Evolutionary conservation across 2,797 vertebrate genomes (phyloP), one percentile per base, ranked within the genome.

Genomic region (Australoheros facetus): DNA sequence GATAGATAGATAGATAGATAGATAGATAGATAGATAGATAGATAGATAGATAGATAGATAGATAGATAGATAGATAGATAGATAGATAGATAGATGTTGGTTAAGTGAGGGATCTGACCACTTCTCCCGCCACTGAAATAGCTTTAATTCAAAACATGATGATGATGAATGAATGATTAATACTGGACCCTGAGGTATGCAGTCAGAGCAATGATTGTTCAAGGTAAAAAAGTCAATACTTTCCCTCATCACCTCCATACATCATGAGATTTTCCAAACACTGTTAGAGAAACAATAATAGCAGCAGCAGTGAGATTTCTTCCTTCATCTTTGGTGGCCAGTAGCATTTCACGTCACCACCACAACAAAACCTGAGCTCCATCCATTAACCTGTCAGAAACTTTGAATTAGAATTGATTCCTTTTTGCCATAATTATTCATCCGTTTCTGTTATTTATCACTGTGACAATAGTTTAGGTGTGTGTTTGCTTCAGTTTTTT

Each of bases 401-500:
- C 87, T 88, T 90, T 89, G 83, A 87, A 92, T 92, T 89, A 83
- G 81, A 90, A 93, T 92, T 83, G 87, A 92, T 91, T 83, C 80
- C 28, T 45, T 26, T 26, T 45, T 3, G 32, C 14, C 12, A 71
- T 83, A 73, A 87, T 91, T 84, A 83, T 80, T 93, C 85, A 88
- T 84, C 82, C 48, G 71, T 77, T 85, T 72, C 19, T 5, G 69
- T 90, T 89, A 90, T 90, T 89, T 86, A 90, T 89, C 23, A 77
- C 32, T 34, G 69, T 73, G 82, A 77, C 56, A 69, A 72, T 21
- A 48, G 56, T 32, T 48, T 66, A 7, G 7, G 21, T 16, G 73
- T 69, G 62, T 54, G 53, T 62, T 57, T 55, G 53, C 54, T 42
- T 57, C 74, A 56, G 59, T 58, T 71, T 83, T 32, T 32, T 7